These are phyloP conservation scores for Tor tambroides DNA, from an alignment of 2,113 vertebrate genomes.

Conservation along the genomic window DNA sequence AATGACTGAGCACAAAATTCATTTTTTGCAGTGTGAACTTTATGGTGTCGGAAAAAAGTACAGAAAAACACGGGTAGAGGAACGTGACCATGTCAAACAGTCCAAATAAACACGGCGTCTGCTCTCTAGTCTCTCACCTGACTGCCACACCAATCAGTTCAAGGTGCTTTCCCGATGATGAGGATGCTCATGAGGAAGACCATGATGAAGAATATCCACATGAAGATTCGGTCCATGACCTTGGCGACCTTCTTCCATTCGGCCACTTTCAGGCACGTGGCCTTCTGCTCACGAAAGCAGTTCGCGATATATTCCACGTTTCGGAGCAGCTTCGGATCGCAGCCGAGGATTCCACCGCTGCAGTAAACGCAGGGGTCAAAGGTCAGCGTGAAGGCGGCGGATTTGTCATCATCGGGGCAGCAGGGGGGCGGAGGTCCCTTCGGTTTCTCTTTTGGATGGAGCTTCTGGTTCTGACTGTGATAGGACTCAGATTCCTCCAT, in stretches of 20 bases:
- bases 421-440: slow-evolving; percentile 55
- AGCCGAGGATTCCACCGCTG: slow-evolving; percentile 44
- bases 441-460: slow-evolving; percentile 63
- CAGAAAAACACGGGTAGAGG: background rate
- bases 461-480: slow-evolving; percentile 42
- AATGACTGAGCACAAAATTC: background rate
- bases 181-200: slow-evolving; percentile 97
- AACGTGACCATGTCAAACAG: background rate
- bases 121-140: background rate
- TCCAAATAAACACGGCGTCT: background rate
- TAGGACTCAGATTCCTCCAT: slow-evolving; percentile 25
- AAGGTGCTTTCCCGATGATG: slow-evolving; percentile 88
- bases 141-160: slow-evolving; percentile 39
- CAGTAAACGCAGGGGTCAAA: slow-evolving; percentile 80
- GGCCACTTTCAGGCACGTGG: slow-evolving; percentile 85
- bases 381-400: slow-evolving; percentile 56
- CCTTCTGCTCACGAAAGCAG: slow-evolving; percentile 89
- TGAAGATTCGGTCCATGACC: slow-evolving; percentile 98
- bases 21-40: too few species aligned
- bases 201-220: slow-evolving; percentile 99
- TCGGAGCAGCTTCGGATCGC: slow-evolving; percentile 74
- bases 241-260: slow-evolving; percentile 99
- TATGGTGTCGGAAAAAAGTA: background rate
- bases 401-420: slow-evolving; percentile 56
- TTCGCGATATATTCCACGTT: slow-evolving; percentile 94